Evolutionary conservation across 2,113 vertebrate genomes (phyloP).

Genomic region (Paralichthys olivaceus): DNA sequence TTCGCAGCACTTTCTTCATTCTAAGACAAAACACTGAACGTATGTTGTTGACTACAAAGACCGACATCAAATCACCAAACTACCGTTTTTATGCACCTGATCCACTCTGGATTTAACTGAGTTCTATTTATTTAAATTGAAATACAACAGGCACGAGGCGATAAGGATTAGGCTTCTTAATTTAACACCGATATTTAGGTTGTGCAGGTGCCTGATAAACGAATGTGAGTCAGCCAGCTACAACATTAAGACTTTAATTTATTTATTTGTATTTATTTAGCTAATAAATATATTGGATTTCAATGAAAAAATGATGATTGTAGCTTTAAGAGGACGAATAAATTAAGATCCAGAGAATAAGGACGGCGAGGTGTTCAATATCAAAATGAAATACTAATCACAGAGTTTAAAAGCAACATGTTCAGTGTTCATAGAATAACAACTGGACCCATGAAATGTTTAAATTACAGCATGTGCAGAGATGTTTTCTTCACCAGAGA

Average conservation of each 20-base stretch:
- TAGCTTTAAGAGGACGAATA: conserved; percentile 25
- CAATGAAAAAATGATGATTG: conserved; percentile 16
- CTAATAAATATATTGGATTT: conserved; percentile 2
- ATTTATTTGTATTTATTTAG: conserved; percentile 2
- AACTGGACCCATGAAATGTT: not conserved
- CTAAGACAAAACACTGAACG: not conserved
- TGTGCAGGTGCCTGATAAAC: conserved; percentile 15
- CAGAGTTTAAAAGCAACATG: too few species aligned
- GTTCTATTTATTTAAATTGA: conserved; percentile 3
- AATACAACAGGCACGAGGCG: not conserved
- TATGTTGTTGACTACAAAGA: conserved; percentile 1
- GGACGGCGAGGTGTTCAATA: too few species aligned
- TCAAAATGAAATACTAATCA: too few species aligned
- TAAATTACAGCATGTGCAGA: not conserved
- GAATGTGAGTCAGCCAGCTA: conserved; percentile 1
- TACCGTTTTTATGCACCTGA: conserved; percentile 1
- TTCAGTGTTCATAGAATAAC: not conserved
- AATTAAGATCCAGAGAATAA: not conserved
- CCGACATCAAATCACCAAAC: not conserved
- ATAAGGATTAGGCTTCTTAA: conserved; percentile 6
- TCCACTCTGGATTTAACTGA: conserved; percentile 7
- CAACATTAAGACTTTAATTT: not conserved
- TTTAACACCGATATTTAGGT: not conserved
- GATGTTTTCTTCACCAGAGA: not conserved
- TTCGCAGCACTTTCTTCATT: conserved; percentile 15